phyloP scores from a whole-genome alignment of 2,113 vertebrate species.

The Trogon melanurus region DNA sequence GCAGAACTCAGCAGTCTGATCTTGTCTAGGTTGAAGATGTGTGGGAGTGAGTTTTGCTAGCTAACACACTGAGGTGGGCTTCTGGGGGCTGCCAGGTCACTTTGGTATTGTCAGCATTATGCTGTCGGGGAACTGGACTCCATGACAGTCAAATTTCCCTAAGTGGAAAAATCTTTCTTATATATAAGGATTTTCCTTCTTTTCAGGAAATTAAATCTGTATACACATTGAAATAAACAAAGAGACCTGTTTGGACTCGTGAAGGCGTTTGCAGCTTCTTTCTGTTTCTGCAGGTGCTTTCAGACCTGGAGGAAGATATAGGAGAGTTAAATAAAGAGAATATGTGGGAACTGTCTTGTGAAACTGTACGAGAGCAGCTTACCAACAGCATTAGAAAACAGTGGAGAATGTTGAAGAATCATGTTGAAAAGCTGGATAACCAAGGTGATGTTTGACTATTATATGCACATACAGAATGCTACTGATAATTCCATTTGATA shows the following conservation, averaged over 20 bases:
- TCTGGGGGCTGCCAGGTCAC: neutral
- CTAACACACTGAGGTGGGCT: neutral
- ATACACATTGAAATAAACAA: neutral
- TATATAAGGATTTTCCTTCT: neutral
- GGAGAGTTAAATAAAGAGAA: conserved; percentile 85
- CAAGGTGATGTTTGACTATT: conserved; percentile 79
- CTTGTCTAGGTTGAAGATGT: neutral
- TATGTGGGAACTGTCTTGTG: conserved; percentile 89
- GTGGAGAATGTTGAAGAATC: conserved; percentile 94
- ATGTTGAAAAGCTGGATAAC: conserved; percentile 91
- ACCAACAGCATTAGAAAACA: conserved; percentile 96
- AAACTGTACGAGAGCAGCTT: conserved; percentile 90
- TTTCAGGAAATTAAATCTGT: neutral
- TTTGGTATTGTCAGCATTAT: neutral
- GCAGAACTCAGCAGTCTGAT: neutral
- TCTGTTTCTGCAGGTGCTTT: conserved; percentile 75
- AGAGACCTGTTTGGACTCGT: fast-evolving
- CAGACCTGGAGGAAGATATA: conserved; percentile 85
- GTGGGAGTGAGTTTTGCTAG: neutral
- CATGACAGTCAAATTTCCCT: neutral
- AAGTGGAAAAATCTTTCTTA: neutral
- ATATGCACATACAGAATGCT: neutral
- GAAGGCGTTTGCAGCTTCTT: neutral
- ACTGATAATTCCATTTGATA: neutral
- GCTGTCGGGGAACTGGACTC: neutral